These are phyloP conservation scores for Paradisaea rubra DNA, from an alignment of 2,113 vertebrate species.

Conservation along the genomic window DNA sequence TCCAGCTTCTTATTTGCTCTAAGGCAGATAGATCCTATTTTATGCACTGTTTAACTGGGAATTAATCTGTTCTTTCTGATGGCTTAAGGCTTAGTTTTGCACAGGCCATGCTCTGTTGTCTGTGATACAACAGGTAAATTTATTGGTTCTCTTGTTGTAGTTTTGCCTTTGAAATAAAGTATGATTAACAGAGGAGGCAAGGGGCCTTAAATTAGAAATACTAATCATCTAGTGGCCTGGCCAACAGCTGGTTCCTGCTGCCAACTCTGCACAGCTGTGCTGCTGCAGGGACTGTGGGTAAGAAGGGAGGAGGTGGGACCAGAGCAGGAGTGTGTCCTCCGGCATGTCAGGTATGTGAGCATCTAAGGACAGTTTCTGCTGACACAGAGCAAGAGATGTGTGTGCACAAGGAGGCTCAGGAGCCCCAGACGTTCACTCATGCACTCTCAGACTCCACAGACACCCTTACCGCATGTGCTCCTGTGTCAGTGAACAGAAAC, in stretches of 20 bases:
- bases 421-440: background rate
- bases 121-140: background rate
- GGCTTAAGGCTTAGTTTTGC: background rate
- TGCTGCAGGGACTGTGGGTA: rapidly evolving
- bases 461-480: background rate
- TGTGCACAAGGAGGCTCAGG: background rate
- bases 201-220: background rate
- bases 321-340: background rate
- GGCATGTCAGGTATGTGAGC: background rate
- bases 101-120: background rate
- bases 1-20: background rate
- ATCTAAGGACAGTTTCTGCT: background rate
- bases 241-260: background rate
- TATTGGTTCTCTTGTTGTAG: background rate
- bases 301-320: background rate
- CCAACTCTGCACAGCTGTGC: background rate
- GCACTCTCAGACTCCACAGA: background rate
- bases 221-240: background rate
- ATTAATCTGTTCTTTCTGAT: background rate
- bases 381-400: background rate
- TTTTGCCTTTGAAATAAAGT: background rate
- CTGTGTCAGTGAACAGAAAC: background rate
- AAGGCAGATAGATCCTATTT: background rate
- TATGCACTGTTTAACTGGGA: background rate
- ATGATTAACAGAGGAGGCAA: background rate